Evolutionary conservation across 2,797 vertebrate genomes (phyloP).

Genomic region (Sebastes jordani): DNA sequence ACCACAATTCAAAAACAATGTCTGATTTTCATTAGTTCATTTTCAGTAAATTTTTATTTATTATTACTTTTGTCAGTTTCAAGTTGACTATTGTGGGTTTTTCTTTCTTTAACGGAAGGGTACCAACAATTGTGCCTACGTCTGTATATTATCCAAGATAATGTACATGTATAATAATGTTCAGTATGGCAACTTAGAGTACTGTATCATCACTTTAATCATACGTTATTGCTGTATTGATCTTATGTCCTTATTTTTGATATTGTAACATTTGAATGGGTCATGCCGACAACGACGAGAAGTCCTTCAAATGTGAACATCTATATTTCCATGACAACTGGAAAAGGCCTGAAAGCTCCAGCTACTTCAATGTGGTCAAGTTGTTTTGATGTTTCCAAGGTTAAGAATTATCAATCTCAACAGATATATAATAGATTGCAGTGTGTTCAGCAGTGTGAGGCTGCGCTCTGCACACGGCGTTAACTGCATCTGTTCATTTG

Average conservation of each 20-base stretch:
- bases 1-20: no score
- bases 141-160: neutral
- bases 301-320: neutral
- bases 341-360: neutral
- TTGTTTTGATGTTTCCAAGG: neutral
- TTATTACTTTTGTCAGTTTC: no score
- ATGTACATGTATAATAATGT: neutral
- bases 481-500: neutral
- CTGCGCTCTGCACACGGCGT: neutral
- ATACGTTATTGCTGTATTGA: neutral
- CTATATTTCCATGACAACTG: neutral
- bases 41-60: no score
- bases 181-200: neutral
- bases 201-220: neutral
- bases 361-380: neutral
- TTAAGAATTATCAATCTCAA: neutral
- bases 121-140: no score
- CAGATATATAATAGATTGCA: neutral
- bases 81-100: no score
- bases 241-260: neutral
- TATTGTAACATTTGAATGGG: neutral
- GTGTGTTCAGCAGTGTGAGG: neutral
- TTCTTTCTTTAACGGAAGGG: no score
- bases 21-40: no score
- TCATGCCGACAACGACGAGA: no score